phyloP scores from a whole-genome alignment of 2,888 invertebrate species.

The Meiosimyza platycephala region DNA sequence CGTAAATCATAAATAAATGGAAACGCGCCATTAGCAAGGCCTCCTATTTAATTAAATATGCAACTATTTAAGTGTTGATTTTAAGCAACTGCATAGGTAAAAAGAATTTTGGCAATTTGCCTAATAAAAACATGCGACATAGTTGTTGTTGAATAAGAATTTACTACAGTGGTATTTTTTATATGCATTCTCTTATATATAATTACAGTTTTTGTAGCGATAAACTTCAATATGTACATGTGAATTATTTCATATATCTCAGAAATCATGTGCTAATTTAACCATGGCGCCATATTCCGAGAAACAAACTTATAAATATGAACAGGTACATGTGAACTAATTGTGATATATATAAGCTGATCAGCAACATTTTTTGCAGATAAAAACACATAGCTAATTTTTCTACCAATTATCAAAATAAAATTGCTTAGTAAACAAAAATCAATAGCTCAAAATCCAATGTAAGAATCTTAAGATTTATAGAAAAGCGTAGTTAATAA shows the following conservation, averaged over 20 bases:
- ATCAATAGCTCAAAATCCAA: too few relatives aligned
- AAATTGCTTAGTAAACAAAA: too few relatives aligned
- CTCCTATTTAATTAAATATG: neutral
- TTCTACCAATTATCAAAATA: too few relatives aligned
- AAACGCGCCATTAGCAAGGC: neutral
- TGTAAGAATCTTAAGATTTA: too few relatives aligned
- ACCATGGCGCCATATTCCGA: neutral
- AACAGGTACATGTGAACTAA: too few relatives aligned
- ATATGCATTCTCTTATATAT: neutral
- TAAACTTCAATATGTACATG: neutral
- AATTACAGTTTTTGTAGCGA: too few relatives aligned
- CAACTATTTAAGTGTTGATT: neutral
- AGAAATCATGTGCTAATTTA: slow-evolving; percentile 12
- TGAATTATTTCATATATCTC: neutral
- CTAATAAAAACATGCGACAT: slow-evolving; percentile 14
- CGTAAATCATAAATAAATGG: neutral
- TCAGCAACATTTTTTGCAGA: too few relatives aligned
- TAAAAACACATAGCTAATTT: too few relatives aligned
- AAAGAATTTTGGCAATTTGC: slow-evolving; percentile 20
- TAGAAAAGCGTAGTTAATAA: too few relatives aligned
- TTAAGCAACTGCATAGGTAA: slow-evolving; percentile 3
- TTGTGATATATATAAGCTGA: too few relatives aligned
- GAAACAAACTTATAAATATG: too few relatives aligned
- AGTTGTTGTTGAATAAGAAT: neutral
- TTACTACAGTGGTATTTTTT: neutral